Conservation (phyloP, 2,888 invertebrate genomes). For the Apocheima hispidaria region DNA sequence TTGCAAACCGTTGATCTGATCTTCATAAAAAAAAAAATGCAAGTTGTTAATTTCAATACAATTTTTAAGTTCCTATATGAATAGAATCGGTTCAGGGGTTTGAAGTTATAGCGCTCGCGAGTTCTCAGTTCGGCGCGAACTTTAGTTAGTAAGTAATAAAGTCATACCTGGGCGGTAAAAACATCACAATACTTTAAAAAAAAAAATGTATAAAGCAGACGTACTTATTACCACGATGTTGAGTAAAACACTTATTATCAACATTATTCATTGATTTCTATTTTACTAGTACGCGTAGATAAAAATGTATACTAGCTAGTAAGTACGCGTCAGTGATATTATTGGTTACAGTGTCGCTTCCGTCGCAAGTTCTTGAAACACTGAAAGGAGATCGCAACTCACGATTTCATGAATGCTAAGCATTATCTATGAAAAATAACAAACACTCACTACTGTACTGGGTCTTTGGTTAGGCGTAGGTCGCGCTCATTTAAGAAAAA, state of each 20-base stretch:
- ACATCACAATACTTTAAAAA: background rate
- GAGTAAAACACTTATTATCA: conserved; percentile 46
- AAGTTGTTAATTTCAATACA: too few species aligned
- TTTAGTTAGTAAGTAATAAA: too few species aligned
- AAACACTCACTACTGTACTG: background rate
- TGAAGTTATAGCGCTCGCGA: too few species aligned
- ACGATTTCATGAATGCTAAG: background rate
- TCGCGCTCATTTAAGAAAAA: background rate
- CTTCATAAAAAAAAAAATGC: too few species aligned
- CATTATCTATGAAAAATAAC: background rate
- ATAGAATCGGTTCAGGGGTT: too few species aligned
- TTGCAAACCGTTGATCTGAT: too few species aligned
- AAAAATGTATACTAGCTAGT: too few species aligned
- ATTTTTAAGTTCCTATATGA: too few species aligned
- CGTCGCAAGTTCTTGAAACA: conserved; percentile 17
- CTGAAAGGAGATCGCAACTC: conserved; percentile 17
- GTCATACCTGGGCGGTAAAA: background rate
- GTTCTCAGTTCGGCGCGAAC: too few species aligned
- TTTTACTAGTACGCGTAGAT: too few species aligned
- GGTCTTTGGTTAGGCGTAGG: background rate
- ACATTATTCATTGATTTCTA: too few species aligned
- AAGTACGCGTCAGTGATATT: too few species aligned
- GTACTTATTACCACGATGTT: conserved; percentile 41
- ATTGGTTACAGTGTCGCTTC: conserved; percentile 17
- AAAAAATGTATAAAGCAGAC: conserved; percentile 10